Evolutionary conservation across 2,113 vertebrate species (phyloP), one percentile per base, ranked within the genome.

Genomic region (Pavo muticus): DNA sequence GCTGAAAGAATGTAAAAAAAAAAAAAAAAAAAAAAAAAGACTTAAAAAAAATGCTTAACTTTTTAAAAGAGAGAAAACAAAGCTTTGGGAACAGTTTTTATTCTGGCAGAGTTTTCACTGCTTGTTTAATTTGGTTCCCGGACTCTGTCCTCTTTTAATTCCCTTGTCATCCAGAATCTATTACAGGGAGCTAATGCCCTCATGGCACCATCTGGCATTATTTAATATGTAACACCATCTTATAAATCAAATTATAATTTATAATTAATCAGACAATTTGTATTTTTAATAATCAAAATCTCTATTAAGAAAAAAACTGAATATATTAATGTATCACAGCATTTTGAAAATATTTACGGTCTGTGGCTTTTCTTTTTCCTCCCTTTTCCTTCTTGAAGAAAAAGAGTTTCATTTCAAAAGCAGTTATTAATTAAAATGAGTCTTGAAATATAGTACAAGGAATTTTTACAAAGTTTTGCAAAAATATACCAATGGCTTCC

Each of bases 241-340:
- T 95, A 97, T 93, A 96, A 94, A 96, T 95, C 88, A 96, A 95
- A 94, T 91, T 95, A 95, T 94, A 96, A 95, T 95, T 95, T 95
- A 94, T 92, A 96, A 97, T 95, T 94, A 96, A 96, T 96, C 93
- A 96, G 95, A 90, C 63, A 86, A 91, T 94, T 96, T 93, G 57
- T 95, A 91, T 91, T 96, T 96, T 97, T 97, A 95, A 96, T 95
- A 97, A 94, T 93, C 30, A 95, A 93, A 96, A 93, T 91, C 32
- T 84, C 30, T 65, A 71, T 91, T 81, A 88, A 69, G 39, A 69
- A 87, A 91, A 91, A 87, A 95, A 47, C 3, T 68, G 60, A 64
- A 68, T 91, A 92, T 87, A 86, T 84, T 77, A 92, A 93, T 37
- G 7, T 24, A 69, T 7, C 24, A 44, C 29, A 89, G 14, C 68